Evolutionary conservation across 2,888 invertebrate genomes (phyloP), one percentile per base, ranked within the genome.

Genomic region (Hymenopus coronatus): DNA sequence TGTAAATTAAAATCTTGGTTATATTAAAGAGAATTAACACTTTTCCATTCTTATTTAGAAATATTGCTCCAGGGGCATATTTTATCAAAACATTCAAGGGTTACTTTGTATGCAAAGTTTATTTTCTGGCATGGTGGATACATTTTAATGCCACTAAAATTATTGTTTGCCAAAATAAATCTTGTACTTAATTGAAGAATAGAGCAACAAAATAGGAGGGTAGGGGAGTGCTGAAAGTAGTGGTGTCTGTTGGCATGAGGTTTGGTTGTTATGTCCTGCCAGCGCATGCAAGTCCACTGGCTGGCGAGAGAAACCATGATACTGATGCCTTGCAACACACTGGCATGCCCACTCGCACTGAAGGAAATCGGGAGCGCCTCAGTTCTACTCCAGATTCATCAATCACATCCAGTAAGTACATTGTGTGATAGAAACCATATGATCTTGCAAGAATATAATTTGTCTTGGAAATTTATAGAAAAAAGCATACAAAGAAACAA

Each of bases 251-350:
- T 27, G 46, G 88, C 88, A 85, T 88, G 88, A 83, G 84, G 28
- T 84, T n/a, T 88, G 82, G 54, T 84, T 28, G 20, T 88, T 82
- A 25, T 70, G n/a, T 46, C 25, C 82, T 81, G 27, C 28, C 82
- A 88, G 89, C 86, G 89, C 89, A 89, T 89, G 89, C 81, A 12
- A 33, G 28, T 86, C 70, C 82, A 82, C 86, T 27, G 33, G 25
- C 86, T 54, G 9, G n/a, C 84, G 28, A 85, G 25, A 40, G 20
- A 83, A 81, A 70, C 81, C 28, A 81, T 28, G 81, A 82, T n/a
- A n/a, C 28, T 54, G 85, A 46, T 27, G 46, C 27, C 15, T 9
- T 27, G 27, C 85, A 85, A 33, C 85, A n/a, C 3, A 70, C 54
- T 70, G 54, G 54, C 54, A 70, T 70, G 54, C 54, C 54, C 3